These are phyloP conservation scores for Cyrtodaria siliqua DNA, from an alignment of 2,888 invertebrate species.

Conservation along the genomic window DNA sequence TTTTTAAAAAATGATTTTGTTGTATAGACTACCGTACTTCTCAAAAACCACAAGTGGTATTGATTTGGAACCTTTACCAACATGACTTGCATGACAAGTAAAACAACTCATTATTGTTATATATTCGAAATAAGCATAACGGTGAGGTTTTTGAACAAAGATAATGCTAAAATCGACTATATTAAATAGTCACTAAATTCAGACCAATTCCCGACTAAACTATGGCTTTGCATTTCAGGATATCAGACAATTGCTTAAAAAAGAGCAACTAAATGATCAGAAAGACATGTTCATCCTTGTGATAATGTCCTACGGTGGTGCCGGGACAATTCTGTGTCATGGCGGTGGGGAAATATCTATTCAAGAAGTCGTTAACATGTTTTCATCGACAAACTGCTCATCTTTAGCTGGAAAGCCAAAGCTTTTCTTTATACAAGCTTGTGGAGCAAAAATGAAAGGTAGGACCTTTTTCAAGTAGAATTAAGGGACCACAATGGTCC, in stretches of 20 bases:
- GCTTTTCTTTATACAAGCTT: conserved; percentile 54
- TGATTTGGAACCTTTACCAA: too few species aligned
- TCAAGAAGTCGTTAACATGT: conserved; percentile 41
- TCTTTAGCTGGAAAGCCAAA: conserved; percentile 40
- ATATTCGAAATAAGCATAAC: too few species aligned
- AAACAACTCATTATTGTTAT: too few species aligned
- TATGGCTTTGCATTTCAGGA: conserved; percentile 32
- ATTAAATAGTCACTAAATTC: too few species aligned
- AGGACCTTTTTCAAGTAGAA: too few species aligned
- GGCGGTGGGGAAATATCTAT: conserved; percentile 42
- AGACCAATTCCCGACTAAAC: conserved; percentile 2
- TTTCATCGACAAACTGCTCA: conserved; percentile 42
- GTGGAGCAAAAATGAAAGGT: conserved; percentile 51
- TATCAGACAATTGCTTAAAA: conserved; percentile 9
- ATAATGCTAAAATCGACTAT: too few species aligned
- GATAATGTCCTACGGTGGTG: conserved; percentile 53
- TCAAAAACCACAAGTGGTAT: too few species aligned
- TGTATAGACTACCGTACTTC: too few species aligned
- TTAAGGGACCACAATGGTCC: too few species aligned
- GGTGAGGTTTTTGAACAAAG: too few species aligned
- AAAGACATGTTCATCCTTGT: conserved; percentile 43
- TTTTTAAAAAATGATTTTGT: too few species aligned
- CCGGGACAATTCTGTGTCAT: conserved; percentile 39
- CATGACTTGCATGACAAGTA: too few species aligned
- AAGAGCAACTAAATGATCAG: conserved; percentile 20